Evolutionary conservation across 37 sponge, comb jelly and placozoan species (phyloP).

Genomic region (Chondrosia reniformis): DNA sequence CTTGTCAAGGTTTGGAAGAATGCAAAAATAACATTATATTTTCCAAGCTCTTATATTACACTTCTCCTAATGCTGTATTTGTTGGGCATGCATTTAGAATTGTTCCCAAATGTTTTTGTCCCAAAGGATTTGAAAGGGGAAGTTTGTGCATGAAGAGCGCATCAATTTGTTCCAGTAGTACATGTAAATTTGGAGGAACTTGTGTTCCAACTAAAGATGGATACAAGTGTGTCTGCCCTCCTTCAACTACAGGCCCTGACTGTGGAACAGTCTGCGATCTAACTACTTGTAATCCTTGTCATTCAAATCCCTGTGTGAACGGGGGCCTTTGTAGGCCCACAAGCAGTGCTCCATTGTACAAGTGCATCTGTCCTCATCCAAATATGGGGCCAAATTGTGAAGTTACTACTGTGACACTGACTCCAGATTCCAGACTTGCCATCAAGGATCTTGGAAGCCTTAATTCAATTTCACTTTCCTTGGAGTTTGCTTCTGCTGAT

Average conservation of each 20-base stretch:
- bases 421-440: background rate
- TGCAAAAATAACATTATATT: background rate
- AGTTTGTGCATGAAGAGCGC: background rate
- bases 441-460: background rate
- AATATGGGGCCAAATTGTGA: constrained; percentile 3
- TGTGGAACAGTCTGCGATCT: background rate
- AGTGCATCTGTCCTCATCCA: background rate
- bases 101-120: background rate
- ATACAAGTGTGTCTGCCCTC: background rate
- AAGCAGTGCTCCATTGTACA: background rate
- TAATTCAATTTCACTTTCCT: background rate
- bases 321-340: background rate
- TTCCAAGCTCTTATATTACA: no score
- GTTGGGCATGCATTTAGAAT: background rate
- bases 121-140: background rate
- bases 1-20: background rate
- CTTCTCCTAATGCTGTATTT: background rate
- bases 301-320: background rate
- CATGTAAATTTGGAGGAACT: constrained; percentile 1
- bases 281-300: background rate
- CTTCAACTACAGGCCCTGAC: background rate
- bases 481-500: background rate
- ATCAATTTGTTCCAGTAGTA: background rate
- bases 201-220: background rate
- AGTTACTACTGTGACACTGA: background rate